These are phyloP conservation scores for Halichoerus grypus DNA, from an alignment of 2,113 vertebrate species.

Conservation along the genomic window DNA sequence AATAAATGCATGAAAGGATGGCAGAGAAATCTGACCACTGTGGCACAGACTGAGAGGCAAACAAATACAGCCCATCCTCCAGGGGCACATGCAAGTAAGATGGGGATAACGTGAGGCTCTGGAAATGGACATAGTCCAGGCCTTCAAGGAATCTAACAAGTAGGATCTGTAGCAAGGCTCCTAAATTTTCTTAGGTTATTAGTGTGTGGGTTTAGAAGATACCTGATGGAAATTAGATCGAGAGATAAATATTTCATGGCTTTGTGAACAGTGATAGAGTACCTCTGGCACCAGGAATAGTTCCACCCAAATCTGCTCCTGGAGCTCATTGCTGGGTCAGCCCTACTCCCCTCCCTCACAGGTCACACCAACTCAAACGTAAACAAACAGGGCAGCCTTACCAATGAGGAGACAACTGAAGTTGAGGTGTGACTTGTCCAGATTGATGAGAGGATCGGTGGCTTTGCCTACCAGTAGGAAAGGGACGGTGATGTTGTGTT, in stretches of 20 bases:
- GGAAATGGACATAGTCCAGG: not conserved
- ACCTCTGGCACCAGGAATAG: not conserved
- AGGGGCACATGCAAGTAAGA: not conserved
- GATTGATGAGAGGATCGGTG: constrained; percentile 89
- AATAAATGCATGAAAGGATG: not conserved
- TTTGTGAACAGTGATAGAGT: not conserved
- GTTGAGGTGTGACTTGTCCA: constrained; percentile 91
- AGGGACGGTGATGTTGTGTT: constrained; percentile 89
- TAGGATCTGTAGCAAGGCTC: not conserved
- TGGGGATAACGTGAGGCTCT: not conserved
- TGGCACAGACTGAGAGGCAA: not conserved
- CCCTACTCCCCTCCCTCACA: not conserved
- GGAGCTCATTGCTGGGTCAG: not conserved
- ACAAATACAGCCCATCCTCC: not conserved
- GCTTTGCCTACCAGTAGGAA: constrained; percentile 92
- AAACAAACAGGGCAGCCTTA: constrained; percentile 77
- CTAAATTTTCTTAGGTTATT: not conserved
- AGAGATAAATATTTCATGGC: not conserved
- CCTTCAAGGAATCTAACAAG: not conserved
- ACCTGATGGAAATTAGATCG: not conserved
- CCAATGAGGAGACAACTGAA: constrained; percentile 90
- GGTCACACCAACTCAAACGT: not conserved
- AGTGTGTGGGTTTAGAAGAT: not conserved
- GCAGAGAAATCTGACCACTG: not conserved
- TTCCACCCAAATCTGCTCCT: not conserved